Conservation (phyloP, 2,888 invertebrate species). For the Torymus aiolomorphi region DNA sequence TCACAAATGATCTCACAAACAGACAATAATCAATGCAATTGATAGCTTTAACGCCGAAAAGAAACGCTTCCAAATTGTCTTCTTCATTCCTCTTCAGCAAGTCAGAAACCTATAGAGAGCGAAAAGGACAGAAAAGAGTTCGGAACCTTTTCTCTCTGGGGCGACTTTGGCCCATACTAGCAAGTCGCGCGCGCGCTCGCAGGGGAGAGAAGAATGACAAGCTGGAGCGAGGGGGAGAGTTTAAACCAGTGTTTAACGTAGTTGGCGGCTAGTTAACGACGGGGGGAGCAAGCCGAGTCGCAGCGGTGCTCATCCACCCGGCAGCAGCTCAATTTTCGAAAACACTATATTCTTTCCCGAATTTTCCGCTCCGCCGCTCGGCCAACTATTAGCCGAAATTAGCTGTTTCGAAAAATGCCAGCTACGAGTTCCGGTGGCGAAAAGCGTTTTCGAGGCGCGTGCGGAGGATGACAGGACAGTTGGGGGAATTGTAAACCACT, state of each 20-base stretch:
- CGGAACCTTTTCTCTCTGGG: constrained; percentile 56
- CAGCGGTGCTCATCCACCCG: constrained; percentile 64
- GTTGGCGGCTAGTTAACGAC: constrained; percentile 70
- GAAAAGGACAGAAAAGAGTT: constrained; percentile 7
- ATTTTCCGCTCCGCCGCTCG: constrained; percentile 11
- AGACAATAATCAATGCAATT: not conserved
- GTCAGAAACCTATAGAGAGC: not conserved
- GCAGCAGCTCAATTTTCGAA: constrained; percentile 2
- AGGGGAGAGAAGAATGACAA: constrained; percentile 58
- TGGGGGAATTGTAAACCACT: constrained; percentile 61
- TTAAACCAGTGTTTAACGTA: constrained; percentile 72
- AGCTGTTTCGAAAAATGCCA: not conserved
- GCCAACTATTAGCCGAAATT: not conserved
- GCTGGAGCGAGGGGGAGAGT: constrained; percentile 64
- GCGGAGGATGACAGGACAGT: not conserved
- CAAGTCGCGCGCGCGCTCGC: constrained; percentile 19
- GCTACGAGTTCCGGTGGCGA: not conserved
- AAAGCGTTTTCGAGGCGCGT: not conserved
- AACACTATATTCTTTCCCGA: constrained; percentile 7
- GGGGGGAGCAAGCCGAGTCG: constrained; percentile 61
- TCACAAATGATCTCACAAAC: no score
- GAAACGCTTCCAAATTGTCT: not conserved
- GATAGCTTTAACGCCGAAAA: not conserved
- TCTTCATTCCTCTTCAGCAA: not conserved
- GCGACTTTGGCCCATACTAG: constrained; percentile 43